Conservation (phyloP, 2,888 invertebrate genomes). For the Tetropium fuscum region DNA sequence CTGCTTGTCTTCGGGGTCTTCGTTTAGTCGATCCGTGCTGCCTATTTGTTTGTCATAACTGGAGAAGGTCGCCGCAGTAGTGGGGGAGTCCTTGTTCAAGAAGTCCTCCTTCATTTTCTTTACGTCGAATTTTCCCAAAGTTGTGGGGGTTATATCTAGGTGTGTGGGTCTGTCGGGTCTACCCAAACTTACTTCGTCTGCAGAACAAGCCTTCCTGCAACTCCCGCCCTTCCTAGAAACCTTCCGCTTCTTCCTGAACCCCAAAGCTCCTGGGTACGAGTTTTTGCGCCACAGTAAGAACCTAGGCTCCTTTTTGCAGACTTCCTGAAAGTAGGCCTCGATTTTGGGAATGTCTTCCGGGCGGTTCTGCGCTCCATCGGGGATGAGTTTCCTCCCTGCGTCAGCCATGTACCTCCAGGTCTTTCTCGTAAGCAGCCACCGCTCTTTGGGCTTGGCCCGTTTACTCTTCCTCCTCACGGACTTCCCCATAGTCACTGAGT, state of each 20-base stretch:
- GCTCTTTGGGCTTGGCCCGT: slow-evolving; percentile 73
- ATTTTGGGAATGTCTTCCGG: slow-evolving; percentile 83
- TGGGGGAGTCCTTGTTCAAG: slow-evolving; percentile 68
- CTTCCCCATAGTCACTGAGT: slow-evolving; percentile 68
- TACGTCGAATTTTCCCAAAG: slow-evolving; percentile 75
- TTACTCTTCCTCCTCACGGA: slow-evolving; percentile 68
- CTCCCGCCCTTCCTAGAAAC: slow-evolving; percentile 74
- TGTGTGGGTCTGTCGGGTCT: slow-evolving; percentile 65
- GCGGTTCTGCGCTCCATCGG: slow-evolving; percentile 81
- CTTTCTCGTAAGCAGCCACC: slow-evolving; percentile 89
- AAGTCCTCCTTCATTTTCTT: slow-evolving; percentile 78
- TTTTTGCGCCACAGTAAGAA: slow-evolving; percentile 87
- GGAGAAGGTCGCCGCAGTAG: slow-evolving; percentile 42
- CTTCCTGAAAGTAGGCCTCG: slow-evolving; percentile 86
- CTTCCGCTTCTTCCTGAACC: slow-evolving; percentile 70
- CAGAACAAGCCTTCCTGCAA: slow-evolving; percentile 75
- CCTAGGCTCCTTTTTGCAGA: slow-evolving; percentile 81
- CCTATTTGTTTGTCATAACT: slow-evolving; percentile 33
- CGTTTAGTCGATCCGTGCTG: slow-evolving; percentile 25
- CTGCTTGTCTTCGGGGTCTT: slow-evolving; percentile 69
- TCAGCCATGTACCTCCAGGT: slow-evolving; percentile 96
- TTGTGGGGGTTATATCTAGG: slow-evolving; percentile 55
- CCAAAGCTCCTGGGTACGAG: slow-evolving; percentile 81
- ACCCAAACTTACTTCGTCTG: slow-evolving; percentile 71
- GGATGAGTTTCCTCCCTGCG: slow-evolving; percentile 86